Evolutionary conservation across 53 echinoderm and acorn worm genomes (phyloP).

Genomic region (Paracentrotus lividus): DNA sequence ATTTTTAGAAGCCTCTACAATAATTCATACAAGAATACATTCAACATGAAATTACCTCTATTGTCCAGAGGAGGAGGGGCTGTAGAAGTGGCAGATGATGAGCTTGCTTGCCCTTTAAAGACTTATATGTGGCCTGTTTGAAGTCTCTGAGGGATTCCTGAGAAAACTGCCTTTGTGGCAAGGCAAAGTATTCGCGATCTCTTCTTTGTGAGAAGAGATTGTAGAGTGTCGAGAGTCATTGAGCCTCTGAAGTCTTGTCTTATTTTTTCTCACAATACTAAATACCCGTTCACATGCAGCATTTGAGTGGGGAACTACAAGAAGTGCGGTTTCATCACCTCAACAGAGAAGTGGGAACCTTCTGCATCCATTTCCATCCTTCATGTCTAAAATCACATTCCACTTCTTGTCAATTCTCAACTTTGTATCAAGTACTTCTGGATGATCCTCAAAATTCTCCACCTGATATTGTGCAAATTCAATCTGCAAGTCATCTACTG

Average conservation of each 20-base stretch:
- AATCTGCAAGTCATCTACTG: conserved; percentile 65
- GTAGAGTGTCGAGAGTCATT: conserved; percentile 64
- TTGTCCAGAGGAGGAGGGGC: too few species aligned
- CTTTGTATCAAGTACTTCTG: conserved; percentile 59
- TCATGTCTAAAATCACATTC: conserved; percentile 69
- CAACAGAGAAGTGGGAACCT: not conserved
- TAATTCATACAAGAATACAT: too few species aligned
- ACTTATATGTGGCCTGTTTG: too few species aligned
- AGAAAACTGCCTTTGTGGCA: conserved; percentile 74
- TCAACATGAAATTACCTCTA: too few species aligned
- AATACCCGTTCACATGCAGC: conserved; percentile 74
- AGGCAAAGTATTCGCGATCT: conserved; percentile 59
- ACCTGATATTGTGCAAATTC: conserved; percentile 77
- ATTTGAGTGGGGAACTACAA: conserved; percentile 76
- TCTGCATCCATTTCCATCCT: conserved; percentile 66
- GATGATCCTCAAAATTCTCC: conserved; percentile 50
- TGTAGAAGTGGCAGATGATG: too few species aligned
- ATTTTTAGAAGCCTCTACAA: too few species aligned
- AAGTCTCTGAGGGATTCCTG: too few species aligned
- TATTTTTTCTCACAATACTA: conserved; percentile 76
- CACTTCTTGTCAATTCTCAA: conserved; percentile 71
- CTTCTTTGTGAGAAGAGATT: conserved; percentile 65
- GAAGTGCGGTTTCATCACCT: conserved; percentile 69
- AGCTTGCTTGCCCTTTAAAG: too few species aligned
- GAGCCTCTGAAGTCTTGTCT: conserved; percentile 71